phyloP scores from a whole-genome alignment of 1,140 invertebrate species.

The Antheraea pernyi region DNA sequence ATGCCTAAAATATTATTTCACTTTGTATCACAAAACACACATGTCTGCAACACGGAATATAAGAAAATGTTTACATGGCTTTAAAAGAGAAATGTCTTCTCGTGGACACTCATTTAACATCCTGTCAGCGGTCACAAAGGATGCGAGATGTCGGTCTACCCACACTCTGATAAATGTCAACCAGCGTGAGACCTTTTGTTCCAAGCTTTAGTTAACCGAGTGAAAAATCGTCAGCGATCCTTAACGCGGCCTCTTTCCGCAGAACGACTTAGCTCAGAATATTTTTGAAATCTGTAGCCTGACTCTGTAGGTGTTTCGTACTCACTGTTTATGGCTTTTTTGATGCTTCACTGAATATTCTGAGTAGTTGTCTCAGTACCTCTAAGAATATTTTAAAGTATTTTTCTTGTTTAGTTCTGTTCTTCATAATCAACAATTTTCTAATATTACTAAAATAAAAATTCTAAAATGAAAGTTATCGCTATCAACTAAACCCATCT shows the following conservation, averaged over 20 bases:
- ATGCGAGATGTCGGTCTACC: not conserved
- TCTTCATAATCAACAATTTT: no score
- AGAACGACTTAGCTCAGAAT: not conserved
- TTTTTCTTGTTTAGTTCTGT: not conserved
- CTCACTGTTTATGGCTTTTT: not conserved
- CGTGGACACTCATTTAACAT: conserved; percentile 11
- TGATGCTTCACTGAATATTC: conserved; percentile 1
- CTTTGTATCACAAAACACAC: not conserved
- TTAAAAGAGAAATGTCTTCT: conserved; percentile 13
- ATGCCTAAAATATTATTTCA: no score
- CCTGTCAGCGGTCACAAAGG: conserved; percentile 18
- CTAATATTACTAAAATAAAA: no score
- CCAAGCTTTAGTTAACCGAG: conserved; percentile 15
- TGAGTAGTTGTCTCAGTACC: not conserved
- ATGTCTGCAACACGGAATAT: not conserved
- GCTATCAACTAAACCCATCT: no score
- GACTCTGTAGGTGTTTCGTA: no score
- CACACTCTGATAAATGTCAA: conserved; percentile 19
- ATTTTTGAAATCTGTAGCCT: not conserved
- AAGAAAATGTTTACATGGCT: not conserved
- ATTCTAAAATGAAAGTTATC: no score
- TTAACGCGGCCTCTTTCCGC: not conserved
- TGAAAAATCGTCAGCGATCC: conserved; percentile 19
- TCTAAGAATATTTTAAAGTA: not conserved
- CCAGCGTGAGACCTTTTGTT: conserved; percentile 16